Base-by-base conservation (phyloP, 92 coral and sea anemone genomes). In the Epizoanthus scotinus region DNA sequence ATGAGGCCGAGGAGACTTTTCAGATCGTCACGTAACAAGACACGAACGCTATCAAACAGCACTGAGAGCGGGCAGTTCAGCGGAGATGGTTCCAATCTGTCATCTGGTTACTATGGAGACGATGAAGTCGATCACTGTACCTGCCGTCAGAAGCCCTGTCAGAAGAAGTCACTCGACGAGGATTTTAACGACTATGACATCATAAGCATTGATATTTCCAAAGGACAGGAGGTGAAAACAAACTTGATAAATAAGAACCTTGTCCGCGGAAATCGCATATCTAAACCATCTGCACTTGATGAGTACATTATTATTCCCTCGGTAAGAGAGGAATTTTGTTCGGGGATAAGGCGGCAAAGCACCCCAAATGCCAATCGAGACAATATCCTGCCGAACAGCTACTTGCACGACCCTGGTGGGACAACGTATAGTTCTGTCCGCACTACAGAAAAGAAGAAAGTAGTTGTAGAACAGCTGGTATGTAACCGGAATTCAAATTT, bases 41-140 rank as follows among this genome's bases (percentile, higher is more conserved):
- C 31, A 50, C 83, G 56, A 13, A 29, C 79, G 17, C 55, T 28
- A 19, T 70, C 68, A 2, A 90, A 90, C 38, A 92, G 97, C 71
- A 81, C 88, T 1, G 97, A 92, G 57, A 90, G 94, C 24, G 97
- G 97, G 58, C 78, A 79, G 1, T 92, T 54, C 81, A 90, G 94
- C 52, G 97, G 86, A 22, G 97, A 90, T 47, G 70, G 78, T 7
- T 91, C 86, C 55, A 90, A 85, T 71, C 59, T 75, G 24, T 75
- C 79, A 20, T 92, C 97, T 26, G 97, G 97, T 87, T 92, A 92
- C 89, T 92, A 85, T 87, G 97, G 97, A n/a, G 97, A 92, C 62
- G 97, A 92, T 26, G 97, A 92, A 58, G 78, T 92, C 15, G 97
- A 90, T 52, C 94, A 90, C 61, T 88, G 91, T 63, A 66, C 78